A percentile compares a stretch with the other conserved stretches of the same genome.
These are phyloP conservation scores for Acropternis orthonyx DNA, from an alignment of 2,797 vertebrate species.

Conservation along the genomic window DNA sequence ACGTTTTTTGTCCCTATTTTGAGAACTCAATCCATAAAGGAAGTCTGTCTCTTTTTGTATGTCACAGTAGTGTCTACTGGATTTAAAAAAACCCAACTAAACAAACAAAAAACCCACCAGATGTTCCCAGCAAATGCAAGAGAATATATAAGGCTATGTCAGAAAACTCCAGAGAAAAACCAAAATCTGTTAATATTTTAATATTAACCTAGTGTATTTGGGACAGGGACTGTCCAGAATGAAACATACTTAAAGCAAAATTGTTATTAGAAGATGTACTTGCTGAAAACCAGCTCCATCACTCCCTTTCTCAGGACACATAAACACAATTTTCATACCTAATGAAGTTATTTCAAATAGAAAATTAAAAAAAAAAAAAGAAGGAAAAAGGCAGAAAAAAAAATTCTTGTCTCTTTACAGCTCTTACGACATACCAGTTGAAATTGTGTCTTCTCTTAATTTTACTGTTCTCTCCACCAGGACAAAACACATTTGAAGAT, in stretches of 20 bases:
- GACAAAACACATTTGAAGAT: conserved; percentile 78
- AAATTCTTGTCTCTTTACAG: background rate
- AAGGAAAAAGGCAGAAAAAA: fast-evolving
- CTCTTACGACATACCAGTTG: background rate
- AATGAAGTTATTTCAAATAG: background rate
- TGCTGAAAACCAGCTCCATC: background rate
- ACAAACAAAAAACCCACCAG: background rate
- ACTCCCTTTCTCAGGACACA: background rate
- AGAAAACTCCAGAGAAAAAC: background rate
- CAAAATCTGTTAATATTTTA: background rate
- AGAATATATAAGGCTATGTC: background rate
- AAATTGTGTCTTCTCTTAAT: background rate
- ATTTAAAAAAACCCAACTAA: background rate
- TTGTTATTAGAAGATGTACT: background rate
- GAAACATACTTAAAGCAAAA: background rate
- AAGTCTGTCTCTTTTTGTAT: background rate
- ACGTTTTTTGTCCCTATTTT: background rate
- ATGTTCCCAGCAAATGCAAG: background rate
- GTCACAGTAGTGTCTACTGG: background rate
- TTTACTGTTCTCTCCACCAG: conserved; percentile 38
- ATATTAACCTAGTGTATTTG: background rate
- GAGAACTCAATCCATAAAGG: background rate
- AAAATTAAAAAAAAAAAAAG: background rate
- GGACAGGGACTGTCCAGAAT: background rate
- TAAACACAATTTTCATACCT: background rate